Conservation (phyloP, 1,140 invertebrate genomes). For the Dendroctonus ponderosae region DNA sequence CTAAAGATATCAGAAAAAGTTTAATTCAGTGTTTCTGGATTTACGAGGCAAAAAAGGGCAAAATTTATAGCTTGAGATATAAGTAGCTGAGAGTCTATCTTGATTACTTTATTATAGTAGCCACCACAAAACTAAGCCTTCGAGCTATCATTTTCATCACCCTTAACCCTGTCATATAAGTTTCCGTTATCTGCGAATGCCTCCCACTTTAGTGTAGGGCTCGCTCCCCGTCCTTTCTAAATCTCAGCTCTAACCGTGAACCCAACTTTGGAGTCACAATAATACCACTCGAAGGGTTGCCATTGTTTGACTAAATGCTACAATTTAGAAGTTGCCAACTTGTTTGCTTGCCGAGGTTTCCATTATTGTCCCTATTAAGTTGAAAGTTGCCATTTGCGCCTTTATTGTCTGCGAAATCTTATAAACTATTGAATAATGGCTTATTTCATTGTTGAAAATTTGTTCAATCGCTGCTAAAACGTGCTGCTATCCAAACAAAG, state of each 20-base stretch:
- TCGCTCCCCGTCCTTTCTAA: conserved; percentile 15
- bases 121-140: conserved; percentile 48
- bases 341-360: conserved; percentile 49
- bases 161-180: conserved; percentile 54
- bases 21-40: no score
- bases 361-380: conserved; percentile 49
- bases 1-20: no score
- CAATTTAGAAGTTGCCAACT: conserved; percentile 51
- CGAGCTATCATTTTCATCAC: conserved; percentile 52
- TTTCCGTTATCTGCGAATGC: conserved; percentile 48
- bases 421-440: conserved; percentile 48
- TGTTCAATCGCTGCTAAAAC: conserved; percentile 28
- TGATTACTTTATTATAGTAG: conserved; percentile 47
- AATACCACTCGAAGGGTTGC: conserved; percentile 44
- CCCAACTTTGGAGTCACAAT: conserved; percentile 42
- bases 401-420: conserved; percentile 44
- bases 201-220: conserved; percentile 22
- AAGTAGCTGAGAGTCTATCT: conserved; percentile 40
- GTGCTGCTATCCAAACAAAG: conserved; percentile 27
- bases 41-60: conserved; percentile 3
- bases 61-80: conserved; percentile 25
- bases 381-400: conserved; percentile 49
- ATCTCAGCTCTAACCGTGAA: conserved; percentile 35
- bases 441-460: conserved; percentile 38
- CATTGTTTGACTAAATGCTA: conserved; percentile 52